Conservation (phyloP, 2,113 vertebrate species). For the Gila orcuttii region DNA sequence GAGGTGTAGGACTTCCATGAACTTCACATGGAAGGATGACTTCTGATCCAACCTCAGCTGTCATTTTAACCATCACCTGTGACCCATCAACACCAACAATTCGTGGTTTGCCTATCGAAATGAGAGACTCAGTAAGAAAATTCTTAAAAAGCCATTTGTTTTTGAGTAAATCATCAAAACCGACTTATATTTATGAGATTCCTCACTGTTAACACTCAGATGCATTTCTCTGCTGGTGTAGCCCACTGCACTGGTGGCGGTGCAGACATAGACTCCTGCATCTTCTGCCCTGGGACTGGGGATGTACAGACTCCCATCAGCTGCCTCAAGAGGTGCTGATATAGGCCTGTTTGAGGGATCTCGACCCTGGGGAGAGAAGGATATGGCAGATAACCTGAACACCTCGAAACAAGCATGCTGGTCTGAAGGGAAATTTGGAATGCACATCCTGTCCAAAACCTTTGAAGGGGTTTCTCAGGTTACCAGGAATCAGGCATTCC, state of each 20-base stretch:
- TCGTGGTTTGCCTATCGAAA: constrained; percentile 80
- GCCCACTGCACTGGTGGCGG: constrained; percentile 83
- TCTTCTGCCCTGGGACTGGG: constrained; percentile 70
- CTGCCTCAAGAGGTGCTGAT: constrained; percentile 63
- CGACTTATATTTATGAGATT: not conserved
- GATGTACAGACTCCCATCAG: constrained; percentile 80
- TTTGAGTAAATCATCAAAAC: not conserved
- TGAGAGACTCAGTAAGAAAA: not conserved
- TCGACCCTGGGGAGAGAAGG: constrained; percentile 72
- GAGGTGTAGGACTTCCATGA: constrained; percentile 80
- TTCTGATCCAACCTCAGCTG: constrained; percentile 79
- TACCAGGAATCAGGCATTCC: constrained; percentile 50
- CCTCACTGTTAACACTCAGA: constrained; percentile 86
- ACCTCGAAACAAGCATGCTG: constrained; percentile 23
- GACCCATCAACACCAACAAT: constrained; percentile 66
- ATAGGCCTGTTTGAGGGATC: constrained; percentile 61
- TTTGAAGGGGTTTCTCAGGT: constrained; percentile 64
- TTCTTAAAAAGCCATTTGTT: not conserved
- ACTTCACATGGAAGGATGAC: constrained; percentile 85
- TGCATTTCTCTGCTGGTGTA: constrained; percentile 82
- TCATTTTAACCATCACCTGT: constrained; percentile 65
- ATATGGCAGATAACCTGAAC: constrained; percentile 26
- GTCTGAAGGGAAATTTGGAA: not conserved
- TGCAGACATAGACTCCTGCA: constrained; percentile 86
- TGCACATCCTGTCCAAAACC: constrained; percentile 53